Conservation (phyloP, 2,797 vertebrate genomes). For the Holocentrus rufus region DNA sequence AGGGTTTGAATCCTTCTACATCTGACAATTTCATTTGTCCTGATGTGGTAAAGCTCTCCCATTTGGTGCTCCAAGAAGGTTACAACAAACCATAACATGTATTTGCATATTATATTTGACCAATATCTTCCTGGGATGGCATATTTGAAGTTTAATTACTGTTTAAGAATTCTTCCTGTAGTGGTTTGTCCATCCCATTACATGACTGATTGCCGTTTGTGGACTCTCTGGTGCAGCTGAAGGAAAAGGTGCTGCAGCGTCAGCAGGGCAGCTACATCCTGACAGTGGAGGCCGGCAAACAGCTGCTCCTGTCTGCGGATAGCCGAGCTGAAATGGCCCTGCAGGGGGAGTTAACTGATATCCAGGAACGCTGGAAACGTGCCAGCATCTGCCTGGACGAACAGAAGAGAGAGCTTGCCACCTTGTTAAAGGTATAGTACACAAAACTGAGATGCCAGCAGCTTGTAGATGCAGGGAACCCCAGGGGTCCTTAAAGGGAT, state of each 20-base stretch:
- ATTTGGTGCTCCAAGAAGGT: background rate
- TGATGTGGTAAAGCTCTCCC: background rate
- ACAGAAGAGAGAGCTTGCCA: slow-evolving; percentile 88
- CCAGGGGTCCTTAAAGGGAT: background rate
- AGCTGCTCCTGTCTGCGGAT: slow-evolving; percentile 91
- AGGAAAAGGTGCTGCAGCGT: slow-evolving; percentile 92
- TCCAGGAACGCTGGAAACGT: slow-evolving; percentile 91
- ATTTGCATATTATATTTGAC: background rate
- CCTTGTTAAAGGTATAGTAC: slow-evolving; percentile 86
- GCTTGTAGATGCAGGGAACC: background rate
- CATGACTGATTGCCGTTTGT: background rate
- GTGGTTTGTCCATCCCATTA: no score
- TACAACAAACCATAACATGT: background rate
- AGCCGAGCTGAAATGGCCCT: slow-evolving; percentile 84
- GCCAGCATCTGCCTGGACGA: slow-evolving; percentile 85
- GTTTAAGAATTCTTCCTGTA: no score
- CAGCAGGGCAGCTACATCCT: slow-evolving; percentile 98
- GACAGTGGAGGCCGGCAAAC: slow-evolving; percentile 92
- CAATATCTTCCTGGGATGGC: background rate
- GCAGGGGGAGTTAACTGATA: slow-evolving; percentile 89
- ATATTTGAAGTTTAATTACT: no score
- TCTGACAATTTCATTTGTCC: background rate
- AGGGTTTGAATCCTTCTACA: background rate
- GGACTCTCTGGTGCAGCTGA: slow-evolving; percentile 82
- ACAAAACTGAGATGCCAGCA: background rate